These are phyloP conservation scores for Halcyon senegalensis DNA, from an alignment of 2,113 vertebrate species.

Conservation along the genomic window DNA sequence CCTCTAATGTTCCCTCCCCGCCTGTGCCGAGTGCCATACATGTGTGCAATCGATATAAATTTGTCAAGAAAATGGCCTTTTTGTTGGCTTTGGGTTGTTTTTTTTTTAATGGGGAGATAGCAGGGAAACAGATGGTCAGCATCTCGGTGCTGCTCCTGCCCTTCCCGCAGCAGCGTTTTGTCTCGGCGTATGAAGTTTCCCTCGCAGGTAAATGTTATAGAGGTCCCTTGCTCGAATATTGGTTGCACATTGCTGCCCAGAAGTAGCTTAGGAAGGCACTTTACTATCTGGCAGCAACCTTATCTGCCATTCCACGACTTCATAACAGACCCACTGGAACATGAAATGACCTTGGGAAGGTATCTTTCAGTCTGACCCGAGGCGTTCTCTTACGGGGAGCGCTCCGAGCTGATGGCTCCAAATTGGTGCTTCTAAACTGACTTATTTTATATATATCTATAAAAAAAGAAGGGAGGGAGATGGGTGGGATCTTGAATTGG, in stretches of 20 bases:
- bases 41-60: not conserved
- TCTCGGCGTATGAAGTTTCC: not conserved
- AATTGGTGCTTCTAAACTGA: not conserved
- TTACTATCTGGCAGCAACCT: constrained; percentile 23
- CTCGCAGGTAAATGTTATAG: not conserved
- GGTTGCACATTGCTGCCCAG: constrained; percentile 51
- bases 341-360: constrained; percentile 50
- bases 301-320: constrained; percentile 45
- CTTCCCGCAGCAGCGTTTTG: constrained; percentile 7
- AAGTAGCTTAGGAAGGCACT: constrained; percentile 67
- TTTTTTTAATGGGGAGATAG: not conserved
- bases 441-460: not conserved
- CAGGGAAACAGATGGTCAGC: not conserved
- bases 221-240: constrained; percentile 17
- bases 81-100: not conserved
- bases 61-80: not conserved
- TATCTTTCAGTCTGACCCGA: not conserved
- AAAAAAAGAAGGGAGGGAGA: not conserved
- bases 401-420: not conserved
- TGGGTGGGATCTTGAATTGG: constrained; percentile 16
- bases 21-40: not conserved
- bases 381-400: not conserved
- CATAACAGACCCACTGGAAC: constrained; percentile 27
- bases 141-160: not conserved
- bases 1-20: not conserved